phyloP scores from a whole-genome alignment of 2,113 vertebrate genomes.

The Tragelaphus buxtoni region DNA sequence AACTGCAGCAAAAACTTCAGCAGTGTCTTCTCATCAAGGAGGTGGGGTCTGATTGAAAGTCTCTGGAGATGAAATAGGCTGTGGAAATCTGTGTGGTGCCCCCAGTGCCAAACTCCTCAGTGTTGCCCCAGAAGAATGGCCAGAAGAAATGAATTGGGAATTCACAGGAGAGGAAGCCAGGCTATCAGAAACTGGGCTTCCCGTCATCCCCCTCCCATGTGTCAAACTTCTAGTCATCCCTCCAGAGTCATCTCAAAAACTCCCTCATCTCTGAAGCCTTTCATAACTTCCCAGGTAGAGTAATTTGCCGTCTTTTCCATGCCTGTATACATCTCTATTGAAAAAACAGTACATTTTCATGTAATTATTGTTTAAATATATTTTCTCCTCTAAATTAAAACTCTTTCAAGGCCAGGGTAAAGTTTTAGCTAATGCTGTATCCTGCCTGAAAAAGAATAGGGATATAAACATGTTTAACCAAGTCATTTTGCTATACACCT shows the following conservation, averaged over 20 bases:
- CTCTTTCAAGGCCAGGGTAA: neutral
- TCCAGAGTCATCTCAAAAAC: neutral
- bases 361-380: neutral
- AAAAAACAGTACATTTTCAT: neutral
- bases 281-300: neutral
- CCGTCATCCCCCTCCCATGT: neutral
- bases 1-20: constrained; percentile 62
- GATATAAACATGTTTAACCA: neutral
- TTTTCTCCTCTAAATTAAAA: neutral
- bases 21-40: neutral
- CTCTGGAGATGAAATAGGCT: neutral
- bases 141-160: neutral
- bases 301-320: no score
- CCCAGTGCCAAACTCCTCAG: neutral
- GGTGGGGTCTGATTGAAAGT: neutral
- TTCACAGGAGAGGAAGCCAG: neutral
- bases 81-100: neutral
- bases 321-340: neutral
- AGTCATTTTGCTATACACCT: neutral
- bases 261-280: neutral
- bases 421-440: neutral
- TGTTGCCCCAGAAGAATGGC: neutral
- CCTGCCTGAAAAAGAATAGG: neutral
- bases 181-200: neutral
- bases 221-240: neutral